phyloP scores from a whole-genome alignment of 2,888 invertebrate genomes.

The Norana najaformis region DNA sequence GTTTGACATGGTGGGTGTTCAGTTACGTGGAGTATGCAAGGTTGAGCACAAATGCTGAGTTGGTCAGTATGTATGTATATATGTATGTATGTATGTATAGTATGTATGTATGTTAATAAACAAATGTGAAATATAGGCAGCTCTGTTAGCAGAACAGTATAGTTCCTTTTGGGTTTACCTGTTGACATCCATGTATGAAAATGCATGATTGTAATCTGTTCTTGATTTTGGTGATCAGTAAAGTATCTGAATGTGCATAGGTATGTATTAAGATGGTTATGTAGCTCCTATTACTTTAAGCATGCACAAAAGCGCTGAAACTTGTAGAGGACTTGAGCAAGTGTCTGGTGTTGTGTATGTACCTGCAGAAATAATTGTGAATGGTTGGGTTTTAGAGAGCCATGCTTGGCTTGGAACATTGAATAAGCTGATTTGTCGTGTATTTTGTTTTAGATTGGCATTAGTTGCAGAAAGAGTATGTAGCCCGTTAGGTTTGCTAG shows the following conservation, averaged over 20 bases:
- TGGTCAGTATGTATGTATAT: not conserved
- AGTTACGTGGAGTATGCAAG: not conserved
- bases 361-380: not conserved
- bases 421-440: not conserved
- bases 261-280: too few species aligned
- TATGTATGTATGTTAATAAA: too few species aligned
- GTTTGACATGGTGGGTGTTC: not conserved
- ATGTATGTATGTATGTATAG: not conserved
- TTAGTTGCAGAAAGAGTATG: not conserved
- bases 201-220: too few species aligned
- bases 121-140: too few species aligned
- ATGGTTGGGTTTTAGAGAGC: not conserved
- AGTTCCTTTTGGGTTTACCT: too few species aligned
- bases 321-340: not conserved
- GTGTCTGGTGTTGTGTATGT: not conserved
- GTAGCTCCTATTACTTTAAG: too few species aligned
- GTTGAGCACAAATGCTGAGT: not conserved
- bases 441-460: not conserved
- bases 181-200: too few species aligned
- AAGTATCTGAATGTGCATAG: too few species aligned
- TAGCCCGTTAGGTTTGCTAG: not conserved
- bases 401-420: not conserved
- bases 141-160: too few species aligned
- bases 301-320: not conserved
- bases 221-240: too few species aligned